Evolutionary conservation across 2,888 invertebrate species (phyloP).

Genomic region (Leptogaster cylindrica): DNA sequence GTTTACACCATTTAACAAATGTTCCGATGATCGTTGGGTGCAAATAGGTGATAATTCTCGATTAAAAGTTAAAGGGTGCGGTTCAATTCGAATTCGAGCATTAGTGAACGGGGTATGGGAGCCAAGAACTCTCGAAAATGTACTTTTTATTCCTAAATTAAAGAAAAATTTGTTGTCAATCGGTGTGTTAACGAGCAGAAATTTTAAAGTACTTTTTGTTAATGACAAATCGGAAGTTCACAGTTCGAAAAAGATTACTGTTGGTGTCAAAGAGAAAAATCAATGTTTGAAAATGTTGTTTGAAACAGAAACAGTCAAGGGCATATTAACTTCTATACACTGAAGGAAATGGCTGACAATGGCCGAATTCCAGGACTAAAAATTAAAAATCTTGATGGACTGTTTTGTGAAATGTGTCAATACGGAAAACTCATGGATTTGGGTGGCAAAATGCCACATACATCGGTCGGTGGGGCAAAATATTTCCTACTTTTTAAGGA

Average conservation of each 20-base stretch:
- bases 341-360: background rate
- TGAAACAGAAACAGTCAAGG: background rate
- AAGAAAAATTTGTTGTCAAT: slow-evolving; percentile 43
- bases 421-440: slow-evolving; percentile 40
- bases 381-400: background rate
- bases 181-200: slow-evolving; percentile 40
- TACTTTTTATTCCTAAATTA: slow-evolving; percentile 38
- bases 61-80: too few species aligned
- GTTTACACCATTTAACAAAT: background rate
- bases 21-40: background rate
- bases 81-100: background rate
- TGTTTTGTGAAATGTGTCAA: slow-evolving; percentile 39
- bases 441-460: too few species aligned
- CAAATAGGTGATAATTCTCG: background rate
- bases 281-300: background rate
- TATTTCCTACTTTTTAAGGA: background rate
- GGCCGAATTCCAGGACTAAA: too few species aligned
- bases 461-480: background rate
- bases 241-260: slow-evolving; percentile 41
- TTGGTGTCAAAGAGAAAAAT: background rate
- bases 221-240: slow-evolving; percentile 43
- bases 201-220: slow-evolving; percentile 45
- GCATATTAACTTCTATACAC: background rate
- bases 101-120: too few species aligned
- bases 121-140: background rate